Conservation (phyloP, 2,797 vertebrate genomes). For the Myiotriccus ornatus region DNA sequence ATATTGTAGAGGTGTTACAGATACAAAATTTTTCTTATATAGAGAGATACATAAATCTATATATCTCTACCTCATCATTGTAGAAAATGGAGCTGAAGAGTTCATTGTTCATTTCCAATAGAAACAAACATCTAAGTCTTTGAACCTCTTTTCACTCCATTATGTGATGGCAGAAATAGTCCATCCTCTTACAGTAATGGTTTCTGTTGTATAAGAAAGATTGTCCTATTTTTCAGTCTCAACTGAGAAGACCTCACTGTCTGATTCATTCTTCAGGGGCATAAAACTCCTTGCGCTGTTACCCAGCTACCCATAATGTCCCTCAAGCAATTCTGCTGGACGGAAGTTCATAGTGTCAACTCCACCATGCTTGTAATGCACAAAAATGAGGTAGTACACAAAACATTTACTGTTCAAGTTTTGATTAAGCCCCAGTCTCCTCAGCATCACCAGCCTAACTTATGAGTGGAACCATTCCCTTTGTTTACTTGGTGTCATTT, state of each 20-base stretch:
- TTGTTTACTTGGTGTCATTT: background rate
- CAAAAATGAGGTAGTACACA: slow-evolving; percentile 80
- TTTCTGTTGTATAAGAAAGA: slow-evolving; percentile 57
- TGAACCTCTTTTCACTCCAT: slow-evolving; percentile 46
- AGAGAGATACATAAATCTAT: slow-evolving; percentile 14
- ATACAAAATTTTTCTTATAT: background rate
- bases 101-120: slow-evolving; percentile 50
- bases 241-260: slow-evolving; percentile 57
- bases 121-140: slow-evolving; percentile 58
- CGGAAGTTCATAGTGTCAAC: slow-evolving; percentile 42
- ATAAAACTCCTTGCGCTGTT: slow-evolving; percentile 33
- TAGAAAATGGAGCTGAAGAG: slow-evolving; percentile 56
- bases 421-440: slow-evolving; percentile 65
- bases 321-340: slow-evolving; percentile 40
- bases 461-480: slow-evolving; percentile 43
- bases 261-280: slow-evolving; percentile 56
- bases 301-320: slow-evolving; percentile 58
- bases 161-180: slow-evolving; percentile 51
- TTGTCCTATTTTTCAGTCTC: slow-evolving; percentile 64
- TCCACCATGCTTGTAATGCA: slow-evolving; percentile 59
- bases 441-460: slow-evolving; percentile 39
- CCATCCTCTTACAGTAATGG: slow-evolving; percentile 56
- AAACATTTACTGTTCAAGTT: slow-evolving; percentile 70
- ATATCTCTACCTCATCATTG: slow-evolving; percentile 32
- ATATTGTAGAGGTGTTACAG: slow-evolving; percentile 30